Conservation (phyloP, 2,797 vertebrate species). For the Crenuchus spilurus region DNA sequence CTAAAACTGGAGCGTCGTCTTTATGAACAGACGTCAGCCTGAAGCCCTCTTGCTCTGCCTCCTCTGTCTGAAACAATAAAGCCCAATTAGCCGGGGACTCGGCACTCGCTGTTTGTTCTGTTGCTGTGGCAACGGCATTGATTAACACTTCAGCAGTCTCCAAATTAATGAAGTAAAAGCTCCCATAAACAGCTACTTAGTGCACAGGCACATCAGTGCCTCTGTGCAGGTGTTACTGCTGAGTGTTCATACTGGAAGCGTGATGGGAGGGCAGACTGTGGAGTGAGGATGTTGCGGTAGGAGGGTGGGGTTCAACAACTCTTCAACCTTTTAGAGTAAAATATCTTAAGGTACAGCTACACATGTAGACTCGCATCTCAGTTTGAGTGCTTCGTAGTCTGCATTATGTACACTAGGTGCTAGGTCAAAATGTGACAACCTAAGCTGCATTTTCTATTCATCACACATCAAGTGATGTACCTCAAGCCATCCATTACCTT, state of each 20-base stretch:
- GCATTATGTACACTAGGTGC: too few species aligned
- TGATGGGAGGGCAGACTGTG: not conserved
- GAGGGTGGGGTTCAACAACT: conserved; percentile 54
- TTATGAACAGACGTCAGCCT: conserved; percentile 56
- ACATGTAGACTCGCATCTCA: conserved; percentile 75
- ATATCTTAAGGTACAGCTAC: conserved; percentile 69
- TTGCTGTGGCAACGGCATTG: conserved; percentile 84
- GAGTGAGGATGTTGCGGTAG: conserved; percentile 10
- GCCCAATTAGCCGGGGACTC: conserved; percentile 82
- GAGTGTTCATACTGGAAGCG: conserved; percentile 64
- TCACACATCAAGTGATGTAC: too few species aligned
- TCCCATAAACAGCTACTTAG: conserved; percentile 78
- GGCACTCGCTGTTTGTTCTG: conserved; percentile 81
- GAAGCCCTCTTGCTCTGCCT: conserved; percentile 52
- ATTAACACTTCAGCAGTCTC: conserved; percentile 75
- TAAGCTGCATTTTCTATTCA: too few species aligned
- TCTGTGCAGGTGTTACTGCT: conserved; percentile 76
- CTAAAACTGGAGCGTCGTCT: conserved; percentile 49
- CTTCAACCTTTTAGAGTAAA: conserved; percentile 79
- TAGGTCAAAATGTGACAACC: too few species aligned
- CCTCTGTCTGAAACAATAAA: conserved; percentile 75
- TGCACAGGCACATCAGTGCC: conserved; percentile 75
- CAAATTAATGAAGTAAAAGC: conserved; percentile 76
- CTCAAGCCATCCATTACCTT: too few species aligned
- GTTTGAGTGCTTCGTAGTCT: too few species aligned